These are phyloP conservation scores for Synergus japonicus DNA, from an alignment of 2,888 invertebrate species.

Conservation along the genomic window DNA sequence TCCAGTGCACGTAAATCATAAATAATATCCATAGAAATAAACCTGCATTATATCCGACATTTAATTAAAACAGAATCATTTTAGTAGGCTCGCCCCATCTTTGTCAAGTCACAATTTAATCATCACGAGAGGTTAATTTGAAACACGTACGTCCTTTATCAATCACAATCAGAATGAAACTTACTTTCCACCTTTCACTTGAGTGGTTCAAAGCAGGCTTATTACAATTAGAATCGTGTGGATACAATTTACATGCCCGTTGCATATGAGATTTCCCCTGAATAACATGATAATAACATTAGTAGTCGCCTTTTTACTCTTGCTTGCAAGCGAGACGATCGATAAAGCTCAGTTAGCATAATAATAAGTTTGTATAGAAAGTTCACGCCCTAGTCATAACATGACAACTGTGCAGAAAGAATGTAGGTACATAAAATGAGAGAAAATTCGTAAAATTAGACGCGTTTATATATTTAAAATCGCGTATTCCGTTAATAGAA, in stretches of 20 bases:
- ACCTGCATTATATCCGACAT: no score
- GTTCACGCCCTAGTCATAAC: background rate
- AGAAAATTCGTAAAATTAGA: background rate
- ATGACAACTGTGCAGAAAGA: background rate
- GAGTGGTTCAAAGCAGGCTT: constrained; percentile 38
- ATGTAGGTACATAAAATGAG: background rate
- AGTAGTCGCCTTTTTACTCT: background rate
- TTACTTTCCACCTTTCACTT: constrained; percentile 51
- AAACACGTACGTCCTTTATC: constrained; percentile 54
- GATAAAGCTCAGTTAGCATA: background rate
- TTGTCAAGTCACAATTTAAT: background rate
- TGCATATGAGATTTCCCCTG: constrained; percentile 51
- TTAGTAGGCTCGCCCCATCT: background rate
- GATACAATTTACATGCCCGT: constrained; percentile 53
- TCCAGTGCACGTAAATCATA: no score
- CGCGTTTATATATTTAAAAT: background rate
- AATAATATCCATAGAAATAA: no score
- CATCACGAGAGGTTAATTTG: background rate
- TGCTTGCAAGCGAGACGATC: constrained; percentile 1
- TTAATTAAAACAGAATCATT: background rate
- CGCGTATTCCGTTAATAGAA: background rate
- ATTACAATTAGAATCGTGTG: constrained; percentile 51
- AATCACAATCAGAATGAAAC: constrained; percentile 51
- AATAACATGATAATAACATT: constrained; percentile 46
- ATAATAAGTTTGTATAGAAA: background rate